phyloP scores from a whole-genome alignment of 2,888 invertebrate species.

The Stenichneumon culpator region DNA sequence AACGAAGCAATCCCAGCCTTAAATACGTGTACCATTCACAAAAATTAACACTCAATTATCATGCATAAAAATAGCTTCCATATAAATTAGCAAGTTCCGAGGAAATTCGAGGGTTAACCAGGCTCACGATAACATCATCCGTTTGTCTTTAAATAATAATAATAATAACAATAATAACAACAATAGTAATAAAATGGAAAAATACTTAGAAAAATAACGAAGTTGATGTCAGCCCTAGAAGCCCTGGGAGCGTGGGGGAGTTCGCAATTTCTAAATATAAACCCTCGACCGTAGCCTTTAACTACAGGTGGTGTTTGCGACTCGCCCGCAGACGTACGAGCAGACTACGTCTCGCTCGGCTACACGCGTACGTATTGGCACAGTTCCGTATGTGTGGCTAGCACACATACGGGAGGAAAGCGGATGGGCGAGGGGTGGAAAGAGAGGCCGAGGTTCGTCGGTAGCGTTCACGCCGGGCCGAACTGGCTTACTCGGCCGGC shows the following conservation, averaged over 20 bases:
- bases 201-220: neutral
- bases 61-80: constrained; percentile 5
- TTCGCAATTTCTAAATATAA: constrained; percentile 64
- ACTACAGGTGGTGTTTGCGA: constrained; percentile 73
- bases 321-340: constrained; percentile 37
- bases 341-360: constrained; percentile 11
- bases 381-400: neutral
- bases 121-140: no score
- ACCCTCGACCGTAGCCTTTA: constrained; percentile 55
- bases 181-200: neutral
- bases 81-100: constrained; percentile 11
- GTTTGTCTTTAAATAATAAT: neutral
- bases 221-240: constrained; percentile 6
- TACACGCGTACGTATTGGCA: neutral
- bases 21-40: neutral
- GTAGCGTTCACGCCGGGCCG: constrained; percentile 26
- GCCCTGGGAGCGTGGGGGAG: constrained; percentile 12
- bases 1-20: constrained; percentile 36
- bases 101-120: no score
- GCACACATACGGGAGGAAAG: constrained; percentile 1
- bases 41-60: neutral
- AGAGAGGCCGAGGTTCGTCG: constrained; percentile 23
- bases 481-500: constrained; percentile 59
- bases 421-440: neutral
- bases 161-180: neutral